A percentile compares a stretch with the other conserved stretches of the same genome.
These are phyloP conservation scores for Anastrepha ludens DNA, from an alignment of 1,140 invertebrate genomes.

Conservation along the genomic window DNA sequence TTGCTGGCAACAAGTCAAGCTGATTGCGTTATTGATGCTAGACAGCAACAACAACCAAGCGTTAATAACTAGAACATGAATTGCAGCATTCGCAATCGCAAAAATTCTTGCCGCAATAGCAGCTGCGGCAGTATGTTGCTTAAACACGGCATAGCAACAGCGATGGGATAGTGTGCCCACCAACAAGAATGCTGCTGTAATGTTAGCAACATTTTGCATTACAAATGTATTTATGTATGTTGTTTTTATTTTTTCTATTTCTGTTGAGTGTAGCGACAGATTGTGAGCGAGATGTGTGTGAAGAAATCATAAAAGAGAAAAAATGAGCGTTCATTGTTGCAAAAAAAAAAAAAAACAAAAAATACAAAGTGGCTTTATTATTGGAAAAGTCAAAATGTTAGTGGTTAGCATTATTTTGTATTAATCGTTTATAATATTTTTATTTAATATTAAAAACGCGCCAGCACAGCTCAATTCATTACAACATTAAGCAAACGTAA, in stretches of 20 bases:
- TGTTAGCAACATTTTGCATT: slow-evolving; percentile 15
- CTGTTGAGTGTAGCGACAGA: background rate
- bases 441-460: background rate
- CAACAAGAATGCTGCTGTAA: slow-evolving; percentile 21
- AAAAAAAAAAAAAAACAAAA: no score
- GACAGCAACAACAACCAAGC: slow-evolving; percentile 13
- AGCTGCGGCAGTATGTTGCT: slow-evolving; percentile 27
- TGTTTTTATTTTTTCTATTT: background rate
- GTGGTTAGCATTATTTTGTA: background rate
- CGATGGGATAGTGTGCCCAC: background rate
- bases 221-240: background rate
- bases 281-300: background rate
- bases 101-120: slow-evolving; percentile 51
- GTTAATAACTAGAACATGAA: slow-evolving; percentile 50
- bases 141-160: slow-evolving; percentile 40
- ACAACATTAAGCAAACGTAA: background rate
- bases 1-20: slow-evolving; percentile 46
- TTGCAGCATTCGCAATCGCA: slow-evolving; percentile 49
- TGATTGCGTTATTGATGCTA: slow-evolving; percentile 50
- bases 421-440: background rate
- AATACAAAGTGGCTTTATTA: no score
- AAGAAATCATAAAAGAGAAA: no score
- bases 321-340: no score
- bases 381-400: background rate
- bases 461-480: background rate